Conservation (phyloP, 1,140 invertebrate species). For the Leptonema lineaticorne region DNA sequence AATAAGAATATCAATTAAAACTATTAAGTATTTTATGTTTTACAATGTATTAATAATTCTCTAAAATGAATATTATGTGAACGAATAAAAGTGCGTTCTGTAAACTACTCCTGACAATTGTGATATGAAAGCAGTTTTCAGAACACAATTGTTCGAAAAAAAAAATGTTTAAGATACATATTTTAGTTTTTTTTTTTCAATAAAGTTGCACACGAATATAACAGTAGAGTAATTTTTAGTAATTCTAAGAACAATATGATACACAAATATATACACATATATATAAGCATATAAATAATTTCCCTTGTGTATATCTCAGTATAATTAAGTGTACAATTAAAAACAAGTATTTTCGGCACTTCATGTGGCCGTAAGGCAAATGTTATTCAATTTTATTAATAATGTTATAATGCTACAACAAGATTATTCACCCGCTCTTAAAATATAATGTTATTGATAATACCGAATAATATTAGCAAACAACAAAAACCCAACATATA, state of each 20-base stretch:
- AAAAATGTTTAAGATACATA: conserved; percentile 11
- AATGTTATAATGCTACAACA: not conserved
- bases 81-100: too few species aligned
- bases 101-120: too few species aligned
- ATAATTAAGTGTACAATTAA: conserved; percentile 18
- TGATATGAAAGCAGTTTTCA: too few species aligned
- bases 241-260: too few species aligned
- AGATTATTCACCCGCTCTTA: too few species aligned
- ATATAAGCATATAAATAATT: conserved; percentile 1
- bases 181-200: not conserved
- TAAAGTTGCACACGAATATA: not conserved
- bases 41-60: too few species aligned
- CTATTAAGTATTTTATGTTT: too few species aligned
- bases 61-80: too few species aligned
- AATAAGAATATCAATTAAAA: too few species aligned
- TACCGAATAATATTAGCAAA: not conserved
- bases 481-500: not conserved
- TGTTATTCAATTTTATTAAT: conserved; percentile 12
- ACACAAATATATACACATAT: not conserved
- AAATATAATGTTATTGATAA: conserved; percentile 1
- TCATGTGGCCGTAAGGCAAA: conserved; percentile 19
- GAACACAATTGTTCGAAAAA: too few species aligned
- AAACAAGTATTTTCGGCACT: conserved; percentile 8
- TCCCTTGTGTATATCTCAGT: conserved; percentile 31
- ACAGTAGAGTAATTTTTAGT: not conserved